These are phyloP conservation scores for Druon quercuslanigerum DNA, from an alignment of 1,140 invertebrate genomes.

Conservation along the genomic window DNA sequence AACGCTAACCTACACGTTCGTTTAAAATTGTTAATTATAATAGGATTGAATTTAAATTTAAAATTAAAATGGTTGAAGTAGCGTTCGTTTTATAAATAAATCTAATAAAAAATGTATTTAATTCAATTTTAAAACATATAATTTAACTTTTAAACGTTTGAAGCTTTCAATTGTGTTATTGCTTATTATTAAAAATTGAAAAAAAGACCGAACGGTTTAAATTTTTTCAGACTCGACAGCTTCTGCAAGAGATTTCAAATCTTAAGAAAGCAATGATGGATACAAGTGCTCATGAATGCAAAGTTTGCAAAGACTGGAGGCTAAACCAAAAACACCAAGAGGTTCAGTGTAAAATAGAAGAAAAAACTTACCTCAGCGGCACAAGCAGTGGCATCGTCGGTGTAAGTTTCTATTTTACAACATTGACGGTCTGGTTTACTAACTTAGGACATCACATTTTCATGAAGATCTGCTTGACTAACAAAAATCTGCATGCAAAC, in stretches of 20 bases:
- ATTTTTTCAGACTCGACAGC: slow-evolving; percentile 9
- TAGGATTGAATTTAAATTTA: too few species aligned
- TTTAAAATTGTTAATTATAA: too few species aligned
- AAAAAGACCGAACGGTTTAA: too few species aligned
- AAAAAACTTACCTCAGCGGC: slow-evolving; percentile 45
- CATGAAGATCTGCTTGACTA: not conserved
- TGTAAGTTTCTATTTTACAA: slow-evolving; percentile 52
- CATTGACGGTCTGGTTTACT: not conserved
- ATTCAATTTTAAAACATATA: too few species aligned
- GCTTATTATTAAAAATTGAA: too few species aligned
- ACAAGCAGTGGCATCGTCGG: slow-evolving; percentile 58
- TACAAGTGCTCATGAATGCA: slow-evolving; percentile 54
- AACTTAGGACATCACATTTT: not conserved
- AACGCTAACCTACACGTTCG: too few species aligned
- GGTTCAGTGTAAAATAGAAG: slow-evolving; percentile 57
- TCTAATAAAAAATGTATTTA: too few species aligned
- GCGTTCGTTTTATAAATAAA: too few species aligned
- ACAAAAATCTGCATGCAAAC: too few species aligned
- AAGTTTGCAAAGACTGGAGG: slow-evolving; percentile 57
- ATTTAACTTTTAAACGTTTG: too few species aligned
- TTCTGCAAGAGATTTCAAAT: not conserved
- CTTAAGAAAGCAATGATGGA: slow-evolving; percentile 38
- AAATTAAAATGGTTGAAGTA: too few species aligned
- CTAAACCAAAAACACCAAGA: slow-evolving; percentile 54
- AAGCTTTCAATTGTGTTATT: too few species aligned